Conservation (phyloP, 2,888 invertebrate genomes). For the Eilema depressum region DNA sequence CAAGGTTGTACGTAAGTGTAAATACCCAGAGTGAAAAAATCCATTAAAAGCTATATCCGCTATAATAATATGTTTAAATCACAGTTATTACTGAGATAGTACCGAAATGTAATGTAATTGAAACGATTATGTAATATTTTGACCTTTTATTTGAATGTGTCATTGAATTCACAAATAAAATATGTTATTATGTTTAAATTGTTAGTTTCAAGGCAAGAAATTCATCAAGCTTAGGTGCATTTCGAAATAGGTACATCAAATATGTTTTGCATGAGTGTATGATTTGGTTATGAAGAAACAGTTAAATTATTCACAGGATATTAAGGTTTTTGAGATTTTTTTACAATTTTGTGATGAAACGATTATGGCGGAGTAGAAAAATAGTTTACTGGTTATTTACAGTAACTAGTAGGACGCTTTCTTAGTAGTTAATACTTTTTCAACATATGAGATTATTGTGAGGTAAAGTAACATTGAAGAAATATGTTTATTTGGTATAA, state of each 20-base stretch:
- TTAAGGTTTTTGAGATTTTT: neutral
- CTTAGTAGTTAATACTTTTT: neutral
- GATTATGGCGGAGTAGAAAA: neutral
- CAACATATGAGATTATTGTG: no score
- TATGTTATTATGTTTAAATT: constrained; percentile 26
- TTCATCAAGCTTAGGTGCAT: constrained; percentile 17
- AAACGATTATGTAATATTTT: neutral
- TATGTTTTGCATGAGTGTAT: constrained; percentile 10
- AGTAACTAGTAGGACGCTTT: no score
- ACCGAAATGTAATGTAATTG: neutral
- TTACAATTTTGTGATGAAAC: neutral
- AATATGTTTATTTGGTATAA: no score
- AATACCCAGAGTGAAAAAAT: neutral
- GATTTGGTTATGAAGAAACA: constrained; percentile 18
- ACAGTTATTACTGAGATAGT: neutral
- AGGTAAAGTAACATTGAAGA: no score
- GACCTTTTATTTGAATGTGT: constrained; percentile 2
- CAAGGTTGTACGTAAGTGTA: neutral
- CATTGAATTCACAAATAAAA: constrained; percentile 13
- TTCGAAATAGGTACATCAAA: constrained; percentile 27
- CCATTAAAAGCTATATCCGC: neutral
- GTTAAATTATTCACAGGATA: constrained; percentile 2
- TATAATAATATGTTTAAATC: neutral
- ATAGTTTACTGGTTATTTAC: no score
- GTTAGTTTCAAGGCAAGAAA: constrained; percentile 36